These are phyloP conservation scores for Greenwoodochromis staneri DNA, from an alignment of 2,113 vertebrate genomes.

Conservation along the genomic window DNA sequence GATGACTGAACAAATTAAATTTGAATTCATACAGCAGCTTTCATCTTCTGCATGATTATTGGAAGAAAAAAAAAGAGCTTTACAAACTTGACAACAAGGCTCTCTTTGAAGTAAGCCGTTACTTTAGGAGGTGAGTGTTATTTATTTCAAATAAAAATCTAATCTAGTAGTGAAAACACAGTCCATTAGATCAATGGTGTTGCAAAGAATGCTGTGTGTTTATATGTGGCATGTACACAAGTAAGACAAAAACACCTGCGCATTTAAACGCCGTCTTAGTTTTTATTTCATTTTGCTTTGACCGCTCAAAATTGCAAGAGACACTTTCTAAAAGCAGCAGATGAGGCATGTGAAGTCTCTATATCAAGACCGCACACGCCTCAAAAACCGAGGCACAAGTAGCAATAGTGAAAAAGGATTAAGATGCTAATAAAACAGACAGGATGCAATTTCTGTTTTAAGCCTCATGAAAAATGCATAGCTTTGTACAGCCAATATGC, in stretches of 20 bases:
- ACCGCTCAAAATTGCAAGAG: conserved; percentile 4
- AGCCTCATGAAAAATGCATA: conserved; percentile 71
- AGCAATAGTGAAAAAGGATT: conserved; percentile 56
- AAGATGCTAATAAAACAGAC: conserved; percentile 72
- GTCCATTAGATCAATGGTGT: not conserved
- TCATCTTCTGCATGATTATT: conserved; percentile 63
- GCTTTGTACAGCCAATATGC: conserved; percentile 34
- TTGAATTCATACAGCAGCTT: conserved; percentile 68
- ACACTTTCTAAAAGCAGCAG: conserved; percentile 10
- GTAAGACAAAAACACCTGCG: not conserved
- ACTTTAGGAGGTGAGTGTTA: conserved; percentile 44
- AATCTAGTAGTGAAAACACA: conserved; percentile 11
- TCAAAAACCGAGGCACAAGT: conserved; percentile 9
- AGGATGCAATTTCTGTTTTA: conserved; percentile 62
- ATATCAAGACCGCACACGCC: conserved; percentile 21
- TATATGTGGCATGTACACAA: not conserved
- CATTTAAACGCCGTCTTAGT: not conserved
- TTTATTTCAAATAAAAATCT: conserved; percentile 47
- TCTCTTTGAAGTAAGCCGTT: conserved; percentile 54
- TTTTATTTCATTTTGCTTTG: not conserved
- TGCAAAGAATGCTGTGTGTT: not conserved
- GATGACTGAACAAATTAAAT: conserved; percentile 77
- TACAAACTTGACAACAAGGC: conserved; percentile 59
- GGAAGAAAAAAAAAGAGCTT: conserved; percentile 35
- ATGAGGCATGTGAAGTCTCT: conserved; percentile 31